phyloP scores from a whole-genome alignment of 2,113 vertebrate species.

The Tringa solitaria region DNA sequence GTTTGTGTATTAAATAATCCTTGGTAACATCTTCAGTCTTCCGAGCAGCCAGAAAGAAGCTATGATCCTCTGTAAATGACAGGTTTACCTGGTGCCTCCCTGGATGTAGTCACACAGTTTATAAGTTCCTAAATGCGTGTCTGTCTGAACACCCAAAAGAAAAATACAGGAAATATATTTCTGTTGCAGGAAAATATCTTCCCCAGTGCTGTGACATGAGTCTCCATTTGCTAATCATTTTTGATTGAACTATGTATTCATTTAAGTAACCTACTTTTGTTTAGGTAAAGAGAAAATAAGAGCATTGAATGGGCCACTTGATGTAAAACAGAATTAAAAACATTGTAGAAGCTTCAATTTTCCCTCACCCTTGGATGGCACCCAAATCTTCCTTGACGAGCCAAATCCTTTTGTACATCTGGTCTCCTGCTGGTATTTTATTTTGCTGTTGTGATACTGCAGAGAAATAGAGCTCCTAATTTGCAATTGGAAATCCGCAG shows the following conservation, averaged over 20 bases:
- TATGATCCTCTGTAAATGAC: background rate
- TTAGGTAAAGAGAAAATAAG: background rate
- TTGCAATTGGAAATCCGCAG: background rate
- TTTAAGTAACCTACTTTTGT: background rate
- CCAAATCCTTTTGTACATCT: background rate
- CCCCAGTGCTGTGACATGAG: background rate
- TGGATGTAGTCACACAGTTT: background rate
- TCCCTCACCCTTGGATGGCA: background rate
- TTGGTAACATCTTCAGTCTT: background rate
- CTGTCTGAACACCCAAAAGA: background rate
- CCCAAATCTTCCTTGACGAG: background rate
- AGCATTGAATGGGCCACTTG: background rate
- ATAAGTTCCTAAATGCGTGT: background rate
- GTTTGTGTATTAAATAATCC: background rate
- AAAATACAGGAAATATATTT: background rate
- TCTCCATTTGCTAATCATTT: background rate
- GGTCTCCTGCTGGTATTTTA: background rate
- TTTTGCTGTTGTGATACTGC: background rate
- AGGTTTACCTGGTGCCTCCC: background rate
- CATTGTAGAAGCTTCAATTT: background rate
- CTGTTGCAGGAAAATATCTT: background rate
- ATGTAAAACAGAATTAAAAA: background rate
- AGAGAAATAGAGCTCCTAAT: background rate
- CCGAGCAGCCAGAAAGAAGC: background rate
- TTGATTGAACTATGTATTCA: background rate